Evolutionary conservation across 1,140 invertebrate genomes (phyloP).

Genomic region (Meteorus sp.): DNA sequence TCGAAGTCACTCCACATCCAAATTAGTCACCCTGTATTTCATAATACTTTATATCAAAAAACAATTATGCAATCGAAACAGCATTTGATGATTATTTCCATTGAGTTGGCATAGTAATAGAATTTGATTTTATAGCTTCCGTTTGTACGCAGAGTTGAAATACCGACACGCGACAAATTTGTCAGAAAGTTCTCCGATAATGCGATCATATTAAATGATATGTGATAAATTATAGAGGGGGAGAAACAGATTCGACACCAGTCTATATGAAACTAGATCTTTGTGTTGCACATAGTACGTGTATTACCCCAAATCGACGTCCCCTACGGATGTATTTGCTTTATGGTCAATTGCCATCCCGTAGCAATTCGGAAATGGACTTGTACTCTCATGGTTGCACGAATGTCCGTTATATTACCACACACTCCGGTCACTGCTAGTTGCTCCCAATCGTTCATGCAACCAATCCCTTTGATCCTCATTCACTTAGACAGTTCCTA

Average conservation of each 20-base stretch:
- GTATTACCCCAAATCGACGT: constrained; percentile 19
- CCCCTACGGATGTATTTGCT: constrained; percentile 56
- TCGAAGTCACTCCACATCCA: no score
- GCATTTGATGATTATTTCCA: no score
- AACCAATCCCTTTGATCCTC: constrained; percentile 21
- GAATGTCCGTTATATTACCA: constrained; percentile 47
- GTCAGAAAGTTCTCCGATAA: constrained; percentile 40
- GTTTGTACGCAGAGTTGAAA: no score
- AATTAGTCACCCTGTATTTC: no score
- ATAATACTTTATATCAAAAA: no score
- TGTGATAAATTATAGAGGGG: constrained; percentile 22
- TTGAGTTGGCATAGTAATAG: no score
- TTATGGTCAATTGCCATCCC: constrained; percentile 48
- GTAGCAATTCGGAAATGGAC: constrained; percentile 54
- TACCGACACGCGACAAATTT: constrained; percentile 58
- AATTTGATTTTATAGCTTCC: no score
- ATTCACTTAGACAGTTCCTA: no score
- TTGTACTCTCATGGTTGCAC: constrained; percentile 33
- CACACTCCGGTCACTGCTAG: constrained; percentile 48
- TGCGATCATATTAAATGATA: no score
- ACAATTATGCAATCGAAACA: no score
- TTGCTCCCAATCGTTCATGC: neutral
- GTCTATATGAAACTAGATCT: constrained; percentile 25
- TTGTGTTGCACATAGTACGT: constrained; percentile 22
- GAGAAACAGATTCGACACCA: constrained; percentile 15